These are phyloP conservation scores for Tenthredo scrophulariae DNA, from an alignment of 2,888 invertebrate species.

Conservation along the genomic window DNA sequence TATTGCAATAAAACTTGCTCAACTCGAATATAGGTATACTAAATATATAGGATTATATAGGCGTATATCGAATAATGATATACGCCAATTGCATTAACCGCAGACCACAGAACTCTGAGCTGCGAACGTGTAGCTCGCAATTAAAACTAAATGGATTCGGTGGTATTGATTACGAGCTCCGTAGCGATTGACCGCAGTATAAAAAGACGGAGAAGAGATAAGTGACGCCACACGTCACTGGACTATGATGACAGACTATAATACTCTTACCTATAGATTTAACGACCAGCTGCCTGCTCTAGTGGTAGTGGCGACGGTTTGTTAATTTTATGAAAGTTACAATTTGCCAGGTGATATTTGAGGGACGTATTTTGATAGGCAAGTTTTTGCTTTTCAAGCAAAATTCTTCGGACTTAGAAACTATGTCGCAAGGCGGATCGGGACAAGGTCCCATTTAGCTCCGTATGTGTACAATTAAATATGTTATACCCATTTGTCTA, in stretches of 20 bases:
- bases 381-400: background rate
- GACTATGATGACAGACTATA: conserved; percentile 11
- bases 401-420: background rate
- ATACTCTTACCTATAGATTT: background rate
- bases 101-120: conserved; percentile 3
- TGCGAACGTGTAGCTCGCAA: background rate
- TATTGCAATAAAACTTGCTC: background rate
- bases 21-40: background rate
- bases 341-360: conserved; percentile 32
- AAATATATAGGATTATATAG: background rate
- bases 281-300: background rate
- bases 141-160: conserved; percentile 20
- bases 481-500: conserved; percentile 59
- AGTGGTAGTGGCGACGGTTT: background rate
- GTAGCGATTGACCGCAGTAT: conserved; percentile 1
- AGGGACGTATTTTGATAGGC: background rate
- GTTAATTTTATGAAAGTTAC: conserved; percentile 26
- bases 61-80: background rate
- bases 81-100: conserved; percentile 6
- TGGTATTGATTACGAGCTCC: conserved; percentile 18
- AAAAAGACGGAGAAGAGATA: background rate
- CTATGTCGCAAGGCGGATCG: conserved; percentile 39
- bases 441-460: conserved; percentile 64
- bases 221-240: background rate
- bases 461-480: conserved; percentile 55